Evolutionary conservation across 2,797 vertebrate genomes (phyloP).

Genomic region (Pseudochromis fuscus): DNA sequence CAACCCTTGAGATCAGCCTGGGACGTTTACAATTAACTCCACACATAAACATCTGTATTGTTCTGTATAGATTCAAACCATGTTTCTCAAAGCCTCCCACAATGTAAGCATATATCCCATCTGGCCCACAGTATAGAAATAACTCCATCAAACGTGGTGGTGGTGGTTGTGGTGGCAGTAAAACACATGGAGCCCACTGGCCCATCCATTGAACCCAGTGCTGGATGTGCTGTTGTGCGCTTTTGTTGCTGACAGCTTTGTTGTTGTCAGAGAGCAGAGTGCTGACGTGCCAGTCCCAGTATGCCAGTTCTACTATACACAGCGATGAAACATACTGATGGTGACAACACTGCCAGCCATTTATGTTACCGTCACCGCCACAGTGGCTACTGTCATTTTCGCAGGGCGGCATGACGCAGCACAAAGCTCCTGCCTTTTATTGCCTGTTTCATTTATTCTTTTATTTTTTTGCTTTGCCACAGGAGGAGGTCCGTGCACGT

Average conservation of each 20-base stretch:
- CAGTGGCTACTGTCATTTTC: not conserved
- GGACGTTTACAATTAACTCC: too few relatives aligned
- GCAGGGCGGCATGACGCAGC: constrained; percentile 18
- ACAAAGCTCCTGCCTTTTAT: constrained; percentile 9
- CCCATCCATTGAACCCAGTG: not conserved
- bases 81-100: constrained; percentile 13
- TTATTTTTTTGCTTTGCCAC: constrained; percentile 18
- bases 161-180: too few relatives aligned
- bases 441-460: constrained; percentile 10
- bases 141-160: not conserved
- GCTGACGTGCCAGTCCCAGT: constrained; percentile 9
- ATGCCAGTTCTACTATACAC: constrained; percentile 17
- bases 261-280: constrained; percentile 17
- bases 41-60: not conserved
- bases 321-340: constrained; percentile 8
- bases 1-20: too few relatives aligned
- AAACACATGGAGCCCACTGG: not conserved
- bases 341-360: constrained; percentile 10
- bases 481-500: not conserved
- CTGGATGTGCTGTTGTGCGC: not conserved
- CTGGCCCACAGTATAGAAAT: constrained; percentile 8
- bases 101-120: constrained; percentile 7
- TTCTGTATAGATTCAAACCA: not conserved
- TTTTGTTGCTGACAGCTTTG: constrained; percentile 27
- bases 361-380: constrained; percentile 4